phyloP scores from a whole-genome alignment of 1,140 invertebrate species.

The Philaenus spumarius region DNA sequence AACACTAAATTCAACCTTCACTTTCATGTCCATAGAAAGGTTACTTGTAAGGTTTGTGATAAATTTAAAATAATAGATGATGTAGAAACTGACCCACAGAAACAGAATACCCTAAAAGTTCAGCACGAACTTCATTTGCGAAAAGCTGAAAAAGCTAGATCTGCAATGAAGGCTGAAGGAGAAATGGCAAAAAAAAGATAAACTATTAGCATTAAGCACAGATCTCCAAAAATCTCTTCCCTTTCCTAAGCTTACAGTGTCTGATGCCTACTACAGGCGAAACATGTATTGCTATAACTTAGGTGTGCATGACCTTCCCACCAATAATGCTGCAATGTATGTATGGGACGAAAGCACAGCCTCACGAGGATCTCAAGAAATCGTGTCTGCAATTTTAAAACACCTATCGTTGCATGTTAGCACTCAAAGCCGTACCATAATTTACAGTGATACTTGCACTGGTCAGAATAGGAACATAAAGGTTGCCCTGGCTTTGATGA shows the following conservation, averaged over 20 bases:
- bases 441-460: conserved; percentile 18
- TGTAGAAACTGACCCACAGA: too few species aligned
- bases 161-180: not conserved
- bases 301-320: conserved; percentile 20
- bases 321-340: conserved; percentile 21
- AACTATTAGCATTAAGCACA: not conserved
- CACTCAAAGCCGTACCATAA: not conserved
- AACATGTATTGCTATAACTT: too few species aligned
- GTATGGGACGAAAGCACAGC: conserved; percentile 25
- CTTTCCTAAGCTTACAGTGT: conserved; percentile 14
- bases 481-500: conserved; percentile 23
- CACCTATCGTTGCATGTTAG: not conserved
- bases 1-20: conserved; percentile 21
- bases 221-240: conserved; percentile 20
- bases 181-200: not conserved
- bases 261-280: too few species aligned
- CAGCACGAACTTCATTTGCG: conserved; percentile 9
- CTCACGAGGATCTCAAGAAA: conserved; percentile 24
- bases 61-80: not conserved
- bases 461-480: conserved; percentile 22
- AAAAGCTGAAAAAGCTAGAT: conserved; percentile 14
- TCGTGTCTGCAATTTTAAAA: conserved; percentile 12
- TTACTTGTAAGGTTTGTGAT: conserved; percentile 20
- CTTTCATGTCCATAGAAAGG: conserved; percentile 17
- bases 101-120: conserved; percentile 10